Conservation (phyloP, 2,797 vertebrate genomes). For the Simalia tracyae region DNA sequence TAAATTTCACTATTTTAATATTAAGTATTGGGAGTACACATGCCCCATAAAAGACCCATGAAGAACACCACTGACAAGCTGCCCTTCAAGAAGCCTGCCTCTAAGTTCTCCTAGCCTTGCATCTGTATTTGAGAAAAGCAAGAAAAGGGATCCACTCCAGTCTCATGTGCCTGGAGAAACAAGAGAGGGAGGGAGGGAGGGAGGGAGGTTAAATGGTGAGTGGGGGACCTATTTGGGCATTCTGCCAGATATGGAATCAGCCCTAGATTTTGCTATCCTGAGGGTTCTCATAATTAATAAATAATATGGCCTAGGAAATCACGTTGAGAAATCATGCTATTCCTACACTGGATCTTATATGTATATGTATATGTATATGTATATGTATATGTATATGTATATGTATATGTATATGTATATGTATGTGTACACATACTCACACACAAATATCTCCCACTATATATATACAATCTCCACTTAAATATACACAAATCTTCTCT, state of each 20-base stretch:
- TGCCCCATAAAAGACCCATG: neutral
- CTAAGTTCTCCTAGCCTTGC: neutral
- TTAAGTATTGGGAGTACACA: neutral
- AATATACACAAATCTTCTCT: neutral
- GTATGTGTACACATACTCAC: neutral
- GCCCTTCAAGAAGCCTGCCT: neutral
- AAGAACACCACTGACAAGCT: neutral
- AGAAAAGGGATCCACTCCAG: neutral
- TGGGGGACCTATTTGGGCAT: neutral
- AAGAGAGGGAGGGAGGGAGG: rapidly evolving
- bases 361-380: neutral
- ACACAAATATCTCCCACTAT: neutral
- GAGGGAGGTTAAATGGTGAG: neutral
- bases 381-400: neutral
- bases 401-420: neutral
- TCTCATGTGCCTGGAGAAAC: neutral
- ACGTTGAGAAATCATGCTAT: no score
- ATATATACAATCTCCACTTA: neutral
- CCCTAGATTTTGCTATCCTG: no score
- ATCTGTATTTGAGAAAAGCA: neutral
- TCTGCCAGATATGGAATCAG: neutral
- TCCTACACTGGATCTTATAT: neutral
- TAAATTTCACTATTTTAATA: neutral
- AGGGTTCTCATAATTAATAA: neutral
- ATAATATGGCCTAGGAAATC: neutral